Base-by-base conservation (phyloP, 2,797 vertebrate species). In the Sorex maritimensis region DNA sequence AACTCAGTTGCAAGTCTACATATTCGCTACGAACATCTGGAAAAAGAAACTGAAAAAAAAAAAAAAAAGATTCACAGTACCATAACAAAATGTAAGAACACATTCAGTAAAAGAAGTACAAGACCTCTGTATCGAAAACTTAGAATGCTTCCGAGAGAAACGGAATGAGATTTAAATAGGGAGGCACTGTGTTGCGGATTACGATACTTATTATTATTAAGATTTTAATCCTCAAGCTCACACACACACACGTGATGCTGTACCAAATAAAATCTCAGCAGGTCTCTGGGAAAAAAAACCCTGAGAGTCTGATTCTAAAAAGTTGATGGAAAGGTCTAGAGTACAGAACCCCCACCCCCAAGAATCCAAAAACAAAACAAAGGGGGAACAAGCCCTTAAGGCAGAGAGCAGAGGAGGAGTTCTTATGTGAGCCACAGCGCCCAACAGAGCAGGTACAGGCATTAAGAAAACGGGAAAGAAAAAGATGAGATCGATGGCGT, bases 231-330 rank as follows among this genome's bases (percentile, higher is more conserved):
- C 52, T 30, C 28, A 77, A 77, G 46, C 23, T n/a, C 77, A 80
- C 61, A 52, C 58, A 84, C 0, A 34, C 34, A 68, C 44, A 88
- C 83, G 86, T 13, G 34, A 78, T 52, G 21, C 11, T 10, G 85
- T 55, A 46, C 6, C 30, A 65, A 75, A 74, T 86, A 79, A 91
- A 93, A 92, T 79, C 71, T n/a, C 13, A 88, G 49, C n/a, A 78
- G 15, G 41, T 13, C 58, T 81, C 83, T 72, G 30, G 71, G 90
- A 28, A 61, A 26, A 81, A 52, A 44, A 44, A 44, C 41, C 41
- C 10, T 23, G 3, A 90, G 28, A 90, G 41, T 15, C 6, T 74
- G 58, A 86, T 38, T 41, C 21, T 92, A 86, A 90, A 86, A 90
- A 28, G 65, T 41, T 41, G 5, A 44, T 24, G 30, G 2, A 81